Conservation (phyloP, 2,797 vertebrate genomes). For the Cetoscarus ocellatus region DNA sequence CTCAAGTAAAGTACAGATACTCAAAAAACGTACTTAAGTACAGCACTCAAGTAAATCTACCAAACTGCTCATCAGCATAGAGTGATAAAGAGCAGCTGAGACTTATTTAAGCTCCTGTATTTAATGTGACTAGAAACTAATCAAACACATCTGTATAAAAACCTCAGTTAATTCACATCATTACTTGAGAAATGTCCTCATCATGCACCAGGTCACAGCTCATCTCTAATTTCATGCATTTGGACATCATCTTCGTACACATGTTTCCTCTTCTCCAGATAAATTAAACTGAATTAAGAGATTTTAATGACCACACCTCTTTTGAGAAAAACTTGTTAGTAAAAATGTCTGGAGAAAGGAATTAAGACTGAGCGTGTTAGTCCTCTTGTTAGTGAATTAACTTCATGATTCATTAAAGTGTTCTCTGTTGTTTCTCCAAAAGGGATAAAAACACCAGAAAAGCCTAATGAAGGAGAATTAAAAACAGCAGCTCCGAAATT, state of each 20-base stretch:
- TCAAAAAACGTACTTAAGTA: no score
- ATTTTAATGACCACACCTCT: slow-evolving; percentile 57
- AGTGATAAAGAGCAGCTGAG: slow-evolving; percentile 24
- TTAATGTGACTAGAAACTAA: slow-evolving; percentile 48
- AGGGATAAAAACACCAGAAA: slow-evolving; percentile 32
- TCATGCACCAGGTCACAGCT: slow-evolving; percentile 68
- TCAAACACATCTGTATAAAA: slow-evolving; percentile 51
- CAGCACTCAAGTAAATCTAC: not conserved
- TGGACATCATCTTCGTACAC: slow-evolving; percentile 39
- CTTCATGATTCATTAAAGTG: slow-evolving; percentile 63
- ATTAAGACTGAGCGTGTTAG: slow-evolving; percentile 30
- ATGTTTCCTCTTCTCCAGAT: slow-evolving; percentile 30
- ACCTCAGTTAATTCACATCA: slow-evolving; percentile 53
- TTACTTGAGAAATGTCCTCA: slow-evolving; percentile 58
- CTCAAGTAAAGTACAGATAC: no score
- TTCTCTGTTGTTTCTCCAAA: slow-evolving; percentile 5
- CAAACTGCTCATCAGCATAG: slow-evolving; percentile 20
- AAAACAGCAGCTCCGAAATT: slow-evolving; percentile 67
- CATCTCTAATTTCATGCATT: slow-evolving; percentile 60
- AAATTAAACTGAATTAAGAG: slow-evolving; percentile 42
- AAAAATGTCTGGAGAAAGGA: slow-evolving; percentile 39
- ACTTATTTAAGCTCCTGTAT: slow-evolving; percentile 29
- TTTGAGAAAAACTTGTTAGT: slow-evolving; percentile 55
- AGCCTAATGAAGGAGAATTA: slow-evolving; percentile 72
- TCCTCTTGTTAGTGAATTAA: slow-evolving; percentile 63